Base-by-base conservation (phyloP, 2,888 invertebrate species). In the Cetonia aurata region DNA sequence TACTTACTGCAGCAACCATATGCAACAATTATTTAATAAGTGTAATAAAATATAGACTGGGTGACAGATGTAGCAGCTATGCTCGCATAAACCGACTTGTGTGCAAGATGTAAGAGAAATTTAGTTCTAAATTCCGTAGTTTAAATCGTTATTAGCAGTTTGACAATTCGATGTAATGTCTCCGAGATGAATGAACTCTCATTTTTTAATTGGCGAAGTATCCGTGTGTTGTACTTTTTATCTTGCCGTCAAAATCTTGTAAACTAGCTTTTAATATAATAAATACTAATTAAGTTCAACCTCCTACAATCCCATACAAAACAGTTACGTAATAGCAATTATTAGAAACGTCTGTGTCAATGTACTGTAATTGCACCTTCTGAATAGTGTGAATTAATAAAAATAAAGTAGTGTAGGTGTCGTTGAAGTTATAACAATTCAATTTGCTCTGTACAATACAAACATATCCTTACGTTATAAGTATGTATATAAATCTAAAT, bases 331-430 rank as follows among this genome's bases (percentile, higher is more conserved):
- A 50, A 50, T 12, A 17, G 15, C 62, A 50, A 46, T 60, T 46
- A 65, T 50, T 65, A 50, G 50, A 65, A 65, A 15, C 48, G 48
- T 13, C 37, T 50, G 62, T 65, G 62, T 65, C 62, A 65, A 37
- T 65, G 62, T 50, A 65, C 62, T 65, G 62, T 65, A 65, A 65
- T 65, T 65, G 50, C 62, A 37, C 50, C 33, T 50, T 65, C 48
- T 37, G 4, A 9, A 37, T 37, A 50, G 17, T 50, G 48, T 52
- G 62, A 50, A 65, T 65, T 65, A 65, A 65, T 50, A 52, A 50
- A 37, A 65, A 65, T 50, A 50, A 37, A 37, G 50, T 37, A 37
- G 50, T 37, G 62, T 65, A 65, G 62, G 62, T 50, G 62, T 42
- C 25, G 31, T 59, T 50, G 41, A 50, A 52, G 41, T n/a, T 25